These are phyloP conservation scores for Lycocerus yunnanus DNA, from an alignment of 2,888 invertebrate genomes.

Conservation along the genomic window DNA sequence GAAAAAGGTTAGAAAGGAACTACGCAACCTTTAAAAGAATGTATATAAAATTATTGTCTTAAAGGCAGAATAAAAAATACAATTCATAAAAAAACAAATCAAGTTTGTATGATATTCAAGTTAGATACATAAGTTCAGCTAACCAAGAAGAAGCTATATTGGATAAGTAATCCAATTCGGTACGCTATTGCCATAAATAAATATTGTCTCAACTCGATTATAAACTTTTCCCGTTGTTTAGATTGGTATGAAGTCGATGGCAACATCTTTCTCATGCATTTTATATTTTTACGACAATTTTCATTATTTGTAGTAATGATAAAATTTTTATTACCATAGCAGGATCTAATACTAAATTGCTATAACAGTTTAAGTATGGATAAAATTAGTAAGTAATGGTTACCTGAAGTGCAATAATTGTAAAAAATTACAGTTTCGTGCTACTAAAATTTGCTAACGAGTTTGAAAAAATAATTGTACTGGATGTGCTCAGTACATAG, in stretches of 20 bases:
- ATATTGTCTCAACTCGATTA: constrained; percentile 34
- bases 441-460: not conserved
- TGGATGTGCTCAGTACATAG: not conserved
- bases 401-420: not conserved
- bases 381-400: not conserved
- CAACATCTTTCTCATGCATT: not conserved
- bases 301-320: not conserved
- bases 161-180: constrained; percentile 21
- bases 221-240: constrained; percentile 24
- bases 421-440: not conserved
- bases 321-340: not conserved
- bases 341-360: not conserved
- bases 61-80: not conserved
- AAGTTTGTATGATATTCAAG: constrained; percentile 13
- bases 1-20: not conserved
- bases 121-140: constrained; percentile 15
- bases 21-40: not conserved
- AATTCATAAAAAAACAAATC: constrained; percentile 7
- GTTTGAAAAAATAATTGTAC: not conserved
- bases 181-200: constrained; percentile 30
- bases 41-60: not conserved
- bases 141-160: constrained; percentile 10
- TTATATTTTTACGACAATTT: not conserved
- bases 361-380: not conserved
- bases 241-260: constrained; percentile 4